A percentile compares a stretch with the other conserved stretches of the same genome.
These are phyloP conservation scores for Tachycineta bicolor DNA, from an alignment of 2,113 vertebrate genomes.

Conservation along the genomic window DNA sequence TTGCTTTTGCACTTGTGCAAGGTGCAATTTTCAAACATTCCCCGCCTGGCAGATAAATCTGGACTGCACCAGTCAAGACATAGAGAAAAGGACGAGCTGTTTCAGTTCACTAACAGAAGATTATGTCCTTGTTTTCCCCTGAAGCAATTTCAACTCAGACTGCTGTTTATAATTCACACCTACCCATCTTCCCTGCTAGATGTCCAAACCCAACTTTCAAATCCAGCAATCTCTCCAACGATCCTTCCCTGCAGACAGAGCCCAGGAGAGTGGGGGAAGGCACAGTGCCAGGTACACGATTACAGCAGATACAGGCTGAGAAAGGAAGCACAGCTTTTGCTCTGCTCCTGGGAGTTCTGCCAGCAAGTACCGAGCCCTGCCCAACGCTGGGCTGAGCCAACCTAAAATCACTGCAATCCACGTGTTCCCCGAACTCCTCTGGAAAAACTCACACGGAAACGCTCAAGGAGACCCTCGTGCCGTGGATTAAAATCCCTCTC, in stretches of 20 bases:
- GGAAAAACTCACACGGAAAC: background rate
- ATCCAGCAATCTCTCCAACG: background rate
- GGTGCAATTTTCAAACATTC: background rate
- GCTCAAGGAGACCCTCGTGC: background rate
- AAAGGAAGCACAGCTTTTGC: background rate
- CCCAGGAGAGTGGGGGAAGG: background rate
- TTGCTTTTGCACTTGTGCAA: background rate
- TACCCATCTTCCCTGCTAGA: background rate
- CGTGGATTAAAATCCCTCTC: accelerated
- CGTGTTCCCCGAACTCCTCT: background rate
- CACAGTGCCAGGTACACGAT: accelerated
- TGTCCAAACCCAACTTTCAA: background rate
- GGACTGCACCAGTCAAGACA: background rate
- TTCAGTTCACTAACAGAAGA: background rate
- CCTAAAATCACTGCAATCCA: background rate
- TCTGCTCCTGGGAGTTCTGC: accelerated
- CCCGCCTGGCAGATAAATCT: background rate
- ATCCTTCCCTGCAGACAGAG: background rate
- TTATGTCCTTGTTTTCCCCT: background rate
- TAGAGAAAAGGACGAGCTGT: background rate
- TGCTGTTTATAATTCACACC: background rate
- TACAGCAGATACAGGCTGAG: background rate
- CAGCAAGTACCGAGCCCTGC: background rate
- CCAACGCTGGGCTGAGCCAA: background rate
- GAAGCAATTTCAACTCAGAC: background rate